These are phyloP conservation scores for Microplitis demolitor DNA, from an alignment of 1,140 invertebrate genomes.

Conservation along the genomic window DNA sequence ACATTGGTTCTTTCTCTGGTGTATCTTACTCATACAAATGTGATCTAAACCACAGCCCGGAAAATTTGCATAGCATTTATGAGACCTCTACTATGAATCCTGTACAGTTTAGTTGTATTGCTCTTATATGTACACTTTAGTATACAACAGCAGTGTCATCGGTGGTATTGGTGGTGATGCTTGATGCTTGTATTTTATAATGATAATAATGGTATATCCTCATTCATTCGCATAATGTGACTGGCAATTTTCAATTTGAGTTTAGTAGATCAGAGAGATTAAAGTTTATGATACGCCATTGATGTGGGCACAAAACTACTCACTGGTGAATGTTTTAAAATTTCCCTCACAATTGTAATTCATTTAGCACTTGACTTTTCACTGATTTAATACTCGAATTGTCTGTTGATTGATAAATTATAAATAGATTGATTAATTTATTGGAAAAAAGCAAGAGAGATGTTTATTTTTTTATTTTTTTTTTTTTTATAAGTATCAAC, in stretches of 20 bases:
- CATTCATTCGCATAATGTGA: background rate
- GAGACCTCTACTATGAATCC: conserved; percentile 21
- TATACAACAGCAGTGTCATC: too few species aligned
- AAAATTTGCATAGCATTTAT: conserved; percentile 48
- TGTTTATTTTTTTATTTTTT: background rate
- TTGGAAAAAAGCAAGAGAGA: too few species aligned
- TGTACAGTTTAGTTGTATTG: background rate
- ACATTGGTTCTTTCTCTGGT: background rate
- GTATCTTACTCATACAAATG: conserved; percentile 9
- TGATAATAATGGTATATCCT: background rate
- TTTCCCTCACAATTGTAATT: too few species aligned
- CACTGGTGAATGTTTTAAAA: too few species aligned
- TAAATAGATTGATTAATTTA: too few species aligned
- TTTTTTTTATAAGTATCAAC: background rate
- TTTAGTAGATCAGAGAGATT: background rate
- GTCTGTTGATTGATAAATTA: too few species aligned
- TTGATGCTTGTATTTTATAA: background rate
- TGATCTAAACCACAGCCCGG: conserved; percentile 24
- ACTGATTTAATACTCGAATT: too few species aligned
- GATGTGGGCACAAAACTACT: too few species aligned
- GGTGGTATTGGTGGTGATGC: too few species aligned
- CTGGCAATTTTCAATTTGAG: background rate
- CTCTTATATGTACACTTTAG: too few species aligned
- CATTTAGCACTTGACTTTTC: too few species aligned
- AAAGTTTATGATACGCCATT: too few species aligned